phyloP scores from a whole-genome alignment of 2,113 vertebrate genomes.

The Callorhinus ursinus region DNA sequence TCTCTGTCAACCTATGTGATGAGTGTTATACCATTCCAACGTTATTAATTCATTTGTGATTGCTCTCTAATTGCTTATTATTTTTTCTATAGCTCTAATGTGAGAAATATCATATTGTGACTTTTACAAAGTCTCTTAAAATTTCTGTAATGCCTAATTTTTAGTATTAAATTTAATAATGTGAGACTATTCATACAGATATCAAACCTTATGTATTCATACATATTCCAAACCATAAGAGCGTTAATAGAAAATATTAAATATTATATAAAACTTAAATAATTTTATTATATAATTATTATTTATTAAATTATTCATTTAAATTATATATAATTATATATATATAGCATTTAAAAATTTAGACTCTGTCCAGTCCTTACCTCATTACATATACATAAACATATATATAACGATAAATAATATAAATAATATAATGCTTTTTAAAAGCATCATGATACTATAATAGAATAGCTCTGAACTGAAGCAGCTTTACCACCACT shows the following conservation, averaged over 20 bases:
- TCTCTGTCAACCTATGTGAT: neutral
- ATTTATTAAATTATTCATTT: no score
- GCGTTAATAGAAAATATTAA: neutral
- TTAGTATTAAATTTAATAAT: neutral
- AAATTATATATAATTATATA: neutral
- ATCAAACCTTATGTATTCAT: neutral
- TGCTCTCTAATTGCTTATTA: neutral
- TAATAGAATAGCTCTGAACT: neutral
- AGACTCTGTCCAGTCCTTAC: neutral
- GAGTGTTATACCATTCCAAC: neutral
- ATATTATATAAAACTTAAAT: neutral
- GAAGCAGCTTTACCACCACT: neutral
- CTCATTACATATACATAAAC: neutral
- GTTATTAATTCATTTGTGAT: neutral
- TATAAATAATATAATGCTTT: neutral
- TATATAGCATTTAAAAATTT: neutral
- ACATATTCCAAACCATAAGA: neutral
- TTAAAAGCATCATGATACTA: neutral
- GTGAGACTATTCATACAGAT: neutral
- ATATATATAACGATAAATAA: neutral
- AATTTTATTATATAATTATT: no score
- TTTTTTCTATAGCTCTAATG: neutral
- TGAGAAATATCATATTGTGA: neutral
- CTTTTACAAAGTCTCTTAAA: neutral
- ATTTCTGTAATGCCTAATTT: neutral